Conservation (phyloP, 2,888 invertebrate genomes). For the Pecten maximus region DNA sequence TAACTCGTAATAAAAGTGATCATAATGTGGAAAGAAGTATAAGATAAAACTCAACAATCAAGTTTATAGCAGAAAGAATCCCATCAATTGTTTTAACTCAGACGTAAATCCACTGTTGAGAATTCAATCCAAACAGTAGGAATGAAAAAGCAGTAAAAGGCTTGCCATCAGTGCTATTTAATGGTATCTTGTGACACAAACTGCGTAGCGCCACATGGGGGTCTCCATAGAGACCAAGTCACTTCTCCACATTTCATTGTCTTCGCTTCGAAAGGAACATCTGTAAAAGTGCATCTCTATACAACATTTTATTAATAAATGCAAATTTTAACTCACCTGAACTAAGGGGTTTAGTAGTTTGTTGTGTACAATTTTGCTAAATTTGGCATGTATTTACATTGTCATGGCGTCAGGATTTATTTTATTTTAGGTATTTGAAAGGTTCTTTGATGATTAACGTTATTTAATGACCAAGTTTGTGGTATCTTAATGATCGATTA, state of each 20-base stretch:
- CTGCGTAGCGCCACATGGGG: neutral
- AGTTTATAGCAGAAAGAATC: neutral
- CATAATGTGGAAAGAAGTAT: neutral
- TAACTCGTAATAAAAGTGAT: neutral
- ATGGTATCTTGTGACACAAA: neutral
- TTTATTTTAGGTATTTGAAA: too few species aligned
- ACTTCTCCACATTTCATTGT: neutral
- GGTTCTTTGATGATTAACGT: too few species aligned
- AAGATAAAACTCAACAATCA: neutral
- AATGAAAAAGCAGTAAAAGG: neutral
- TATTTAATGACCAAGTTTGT: too few species aligned
- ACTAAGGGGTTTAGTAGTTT: neutral
- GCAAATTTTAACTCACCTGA: neutral
- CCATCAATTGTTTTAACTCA: constrained; percentile 1
- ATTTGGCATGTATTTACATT: neutral
- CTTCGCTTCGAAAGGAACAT: neutral
- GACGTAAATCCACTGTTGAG: neutral
- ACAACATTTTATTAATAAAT: neutral
- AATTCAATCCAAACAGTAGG: neutral
- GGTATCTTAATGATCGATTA: too few species aligned
- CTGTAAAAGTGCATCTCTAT: neutral
- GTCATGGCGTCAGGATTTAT: too few species aligned
- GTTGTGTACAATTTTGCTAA: neutral
- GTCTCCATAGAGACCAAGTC: neutral
- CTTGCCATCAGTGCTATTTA: neutral